Conservation (phyloP, 2,113 vertebrate species). For the Pterocles orientalis region DNA sequence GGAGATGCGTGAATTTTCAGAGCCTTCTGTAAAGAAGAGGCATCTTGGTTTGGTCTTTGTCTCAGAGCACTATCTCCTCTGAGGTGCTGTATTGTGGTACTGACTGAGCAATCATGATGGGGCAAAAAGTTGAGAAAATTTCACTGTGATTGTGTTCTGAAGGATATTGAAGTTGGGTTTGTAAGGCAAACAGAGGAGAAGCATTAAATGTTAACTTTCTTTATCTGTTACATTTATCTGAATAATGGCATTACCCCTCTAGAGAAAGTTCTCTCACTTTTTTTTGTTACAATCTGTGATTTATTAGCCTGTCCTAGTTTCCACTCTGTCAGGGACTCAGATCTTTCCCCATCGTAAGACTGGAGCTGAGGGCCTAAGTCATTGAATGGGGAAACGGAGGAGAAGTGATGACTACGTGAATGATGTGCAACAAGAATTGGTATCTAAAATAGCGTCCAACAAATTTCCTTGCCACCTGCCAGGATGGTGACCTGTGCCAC, state of each 20-base stretch:
- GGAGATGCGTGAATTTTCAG: background rate
- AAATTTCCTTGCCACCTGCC: background rate
- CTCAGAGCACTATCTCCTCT: background rate
- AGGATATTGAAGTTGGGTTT: background rate
- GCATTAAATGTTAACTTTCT: background rate
- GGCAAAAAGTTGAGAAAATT: background rate
- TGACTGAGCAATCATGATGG: background rate
- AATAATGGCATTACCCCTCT: background rate
- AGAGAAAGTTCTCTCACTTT: background rate
- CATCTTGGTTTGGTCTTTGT: background rate
- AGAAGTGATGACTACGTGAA: background rate
- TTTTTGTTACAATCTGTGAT: background rate
- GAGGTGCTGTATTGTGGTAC: background rate
- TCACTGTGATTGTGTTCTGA: background rate
- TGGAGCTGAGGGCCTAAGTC: background rate
- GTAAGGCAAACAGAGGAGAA: background rate
- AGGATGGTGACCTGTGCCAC: background rate
- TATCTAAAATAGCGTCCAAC: background rate
- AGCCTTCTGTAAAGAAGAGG: background rate
- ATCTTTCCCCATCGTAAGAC: background rate
- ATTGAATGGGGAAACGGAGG: background rate
- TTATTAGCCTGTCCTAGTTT: background rate
- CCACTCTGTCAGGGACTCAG: background rate
- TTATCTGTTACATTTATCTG: background rate
- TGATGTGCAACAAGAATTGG: background rate